These are phyloP conservation scores for Acanthurus leucopareius DNA, from an alignment of 2,797 vertebrate genomes.

Conservation along the genomic window DNA sequence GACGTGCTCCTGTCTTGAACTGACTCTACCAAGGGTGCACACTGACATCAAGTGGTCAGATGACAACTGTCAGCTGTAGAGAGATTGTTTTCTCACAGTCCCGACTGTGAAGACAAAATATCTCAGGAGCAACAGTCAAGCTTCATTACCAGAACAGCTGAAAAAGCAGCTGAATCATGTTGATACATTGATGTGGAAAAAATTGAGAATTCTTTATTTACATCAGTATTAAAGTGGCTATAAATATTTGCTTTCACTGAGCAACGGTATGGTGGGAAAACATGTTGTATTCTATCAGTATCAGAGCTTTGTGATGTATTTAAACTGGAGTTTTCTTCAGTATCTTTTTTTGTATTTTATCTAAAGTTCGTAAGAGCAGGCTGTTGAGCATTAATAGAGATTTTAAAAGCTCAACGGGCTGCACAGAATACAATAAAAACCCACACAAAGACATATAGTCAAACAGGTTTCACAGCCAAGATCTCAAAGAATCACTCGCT, in stretches of 20 bases:
- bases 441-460: neutral
- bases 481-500: too few species aligned
- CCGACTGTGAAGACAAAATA: neutral
- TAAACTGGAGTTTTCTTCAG: neutral
- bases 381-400: neutral
- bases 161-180: neutral
- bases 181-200: neutral
- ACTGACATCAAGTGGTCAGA: constrained; percentile 81
- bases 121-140: neutral
- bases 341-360: neutral
- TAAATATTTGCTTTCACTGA: neutral
- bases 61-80: constrained; percentile 51
- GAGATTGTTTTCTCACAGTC: neutral
- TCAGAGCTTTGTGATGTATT: constrained; percentile 2
- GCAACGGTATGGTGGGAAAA: neutral
- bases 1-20: constrained; percentile 28
- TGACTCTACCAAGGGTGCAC: constrained; percentile 59
- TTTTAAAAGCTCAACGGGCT: neutral
- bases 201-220: neutral
- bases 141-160: neutral
- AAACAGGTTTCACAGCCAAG: neutral
- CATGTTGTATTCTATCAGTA: neutral
- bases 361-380: neutral
- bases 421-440: neutral
- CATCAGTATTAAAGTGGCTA: neutral